Percentiles rank a stretch among this genome's conserved stretches.
Evolutionary conservation across 2,113 vertebrate species (phyloP).

Genomic region (Mormyrus lacerda): DNA sequence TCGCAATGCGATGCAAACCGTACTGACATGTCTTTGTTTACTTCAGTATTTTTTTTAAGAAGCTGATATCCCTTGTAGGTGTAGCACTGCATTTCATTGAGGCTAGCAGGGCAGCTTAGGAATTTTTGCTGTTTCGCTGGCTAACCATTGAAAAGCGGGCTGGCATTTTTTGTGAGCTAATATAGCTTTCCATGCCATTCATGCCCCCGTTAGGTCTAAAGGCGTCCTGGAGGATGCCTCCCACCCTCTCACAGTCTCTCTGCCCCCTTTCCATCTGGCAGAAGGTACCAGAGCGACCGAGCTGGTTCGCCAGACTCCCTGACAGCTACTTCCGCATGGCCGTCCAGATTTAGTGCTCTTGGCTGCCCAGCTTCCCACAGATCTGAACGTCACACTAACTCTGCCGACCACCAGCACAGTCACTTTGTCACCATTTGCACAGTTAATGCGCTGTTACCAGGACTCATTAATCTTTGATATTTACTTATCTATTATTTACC

Average conservation of each 20-base stretch:
- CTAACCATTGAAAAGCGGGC: background rate
- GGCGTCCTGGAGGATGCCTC: background rate
- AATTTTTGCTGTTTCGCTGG: background rate
- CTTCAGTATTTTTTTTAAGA: background rate
- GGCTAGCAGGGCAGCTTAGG: background rate
- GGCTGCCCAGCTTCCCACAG: background rate
- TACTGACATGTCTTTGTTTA: background rate
- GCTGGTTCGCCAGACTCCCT: background rate
- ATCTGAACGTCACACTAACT: background rate
- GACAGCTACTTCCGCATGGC: background rate
- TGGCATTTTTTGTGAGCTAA: background rate
- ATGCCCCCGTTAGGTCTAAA: background rate
- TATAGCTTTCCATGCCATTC: background rate
- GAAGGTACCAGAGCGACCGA: background rate
- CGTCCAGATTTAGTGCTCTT: background rate
- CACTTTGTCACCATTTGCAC: background rate
- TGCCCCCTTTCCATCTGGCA: background rate
- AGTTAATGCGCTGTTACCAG: background rate
- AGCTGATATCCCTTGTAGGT: background rate
- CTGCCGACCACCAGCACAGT: background rate
- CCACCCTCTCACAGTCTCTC: background rate
- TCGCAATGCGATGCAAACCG: background rate
- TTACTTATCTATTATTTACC: constrained; percentile 1
- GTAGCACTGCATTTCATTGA: background rate
- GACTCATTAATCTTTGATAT: background rate